phyloP scores from a whole-genome alignment of 2,113 vertebrate species.

The Rhea americana region DNA sequence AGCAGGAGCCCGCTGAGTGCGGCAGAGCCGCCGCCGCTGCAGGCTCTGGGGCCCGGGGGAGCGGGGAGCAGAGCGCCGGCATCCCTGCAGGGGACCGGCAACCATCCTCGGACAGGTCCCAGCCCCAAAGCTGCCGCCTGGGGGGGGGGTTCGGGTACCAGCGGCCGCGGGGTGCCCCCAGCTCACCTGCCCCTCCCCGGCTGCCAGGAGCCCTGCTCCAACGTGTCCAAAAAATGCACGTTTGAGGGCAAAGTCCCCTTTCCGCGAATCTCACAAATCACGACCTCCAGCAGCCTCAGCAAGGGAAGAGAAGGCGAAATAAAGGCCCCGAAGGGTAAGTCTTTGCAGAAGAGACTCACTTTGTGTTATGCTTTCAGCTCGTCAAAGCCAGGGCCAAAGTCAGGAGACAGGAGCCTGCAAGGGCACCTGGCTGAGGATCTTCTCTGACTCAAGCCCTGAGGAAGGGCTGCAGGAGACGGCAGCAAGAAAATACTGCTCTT shows the following conservation, averaged over 20 bases:
- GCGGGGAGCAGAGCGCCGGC: too few species aligned
- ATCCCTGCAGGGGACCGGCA: neutral
- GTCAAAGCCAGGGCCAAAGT: neutral
- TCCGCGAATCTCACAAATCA: neutral
- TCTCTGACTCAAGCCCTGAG: neutral
- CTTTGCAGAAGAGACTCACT: neutral
- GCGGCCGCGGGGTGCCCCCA: too few species aligned
- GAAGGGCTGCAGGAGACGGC: slow-evolving; percentile 3
- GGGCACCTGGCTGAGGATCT: neutral
- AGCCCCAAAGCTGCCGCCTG: neutral
- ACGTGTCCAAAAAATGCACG: neutral
- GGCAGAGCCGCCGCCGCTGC: too few species aligned
- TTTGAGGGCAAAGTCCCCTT: neutral
- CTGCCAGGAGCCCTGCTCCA: too few species aligned
- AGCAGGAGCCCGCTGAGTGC: too few species aligned
- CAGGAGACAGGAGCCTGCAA: neutral
- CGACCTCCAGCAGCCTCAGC: too few species aligned
- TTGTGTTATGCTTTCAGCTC: neutral
- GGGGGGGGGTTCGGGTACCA: too few species aligned
- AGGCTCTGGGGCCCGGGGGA: neutral
- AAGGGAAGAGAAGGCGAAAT: neutral
- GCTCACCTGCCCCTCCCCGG: too few species aligned
- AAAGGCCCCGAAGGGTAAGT: neutral
- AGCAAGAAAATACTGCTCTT: neutral
- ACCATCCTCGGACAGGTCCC: neutral